Evolutionary conservation across 2,797 vertebrate species (phyloP).

Genomic region (Aplochiton taeniatus): DNA sequence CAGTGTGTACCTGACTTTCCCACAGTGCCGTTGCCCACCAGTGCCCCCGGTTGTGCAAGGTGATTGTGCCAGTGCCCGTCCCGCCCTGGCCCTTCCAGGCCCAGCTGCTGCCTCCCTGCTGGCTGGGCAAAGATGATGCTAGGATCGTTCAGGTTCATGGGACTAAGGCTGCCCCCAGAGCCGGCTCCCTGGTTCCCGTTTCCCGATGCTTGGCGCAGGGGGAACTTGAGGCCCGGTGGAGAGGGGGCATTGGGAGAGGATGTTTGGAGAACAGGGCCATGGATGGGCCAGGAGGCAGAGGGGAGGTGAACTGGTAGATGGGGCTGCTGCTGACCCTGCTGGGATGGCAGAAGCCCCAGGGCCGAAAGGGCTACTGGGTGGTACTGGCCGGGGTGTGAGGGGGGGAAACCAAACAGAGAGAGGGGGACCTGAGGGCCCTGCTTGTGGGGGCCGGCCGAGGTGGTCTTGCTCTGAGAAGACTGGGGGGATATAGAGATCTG

Average conservation of each 20-base stretch:
- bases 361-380: slow-evolving; percentile 79
- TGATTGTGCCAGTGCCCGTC: slow-evolving; percentile 94
- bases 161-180: slow-evolving; percentile 69
- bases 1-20: slow-evolving; percentile 89
- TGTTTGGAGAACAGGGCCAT: slow-evolving; percentile 83
- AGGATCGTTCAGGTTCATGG: slow-evolving; percentile 93
- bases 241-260: slow-evolving; percentile 75
- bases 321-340: slow-evolving; percentile 73
- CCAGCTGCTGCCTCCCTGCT: slow-evolving; percentile 83
- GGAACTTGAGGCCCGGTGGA: slow-evolving; percentile 80
- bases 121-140: slow-evolving; percentile 99
- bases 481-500: slow-evolving; percentile 82
- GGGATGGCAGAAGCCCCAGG: slow-evolving; percentile 86
- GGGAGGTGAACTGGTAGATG: slow-evolving; percentile 76
- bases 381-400: slow-evolving; percentile 87
- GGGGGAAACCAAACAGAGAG: slow-evolving; percentile 87
- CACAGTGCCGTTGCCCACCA: slow-evolving; percentile 91
- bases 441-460: slow-evolving; percentile 52
- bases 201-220: slow-evolving; percentile 75
- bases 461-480: slow-evolving; percentile 80
- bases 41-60: slow-evolving; percentile 82
- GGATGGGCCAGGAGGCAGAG: slow-evolving; percentile 90
- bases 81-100: slow-evolving; percentile 78
- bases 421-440: slow-evolving; percentile 80
- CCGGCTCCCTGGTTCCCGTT: slow-evolving; percentile 57